These are phyloP conservation scores for Megalops cyprinoides DNA, from an alignment of 2,797 vertebrate species.

Conservation along the genomic window DNA sequence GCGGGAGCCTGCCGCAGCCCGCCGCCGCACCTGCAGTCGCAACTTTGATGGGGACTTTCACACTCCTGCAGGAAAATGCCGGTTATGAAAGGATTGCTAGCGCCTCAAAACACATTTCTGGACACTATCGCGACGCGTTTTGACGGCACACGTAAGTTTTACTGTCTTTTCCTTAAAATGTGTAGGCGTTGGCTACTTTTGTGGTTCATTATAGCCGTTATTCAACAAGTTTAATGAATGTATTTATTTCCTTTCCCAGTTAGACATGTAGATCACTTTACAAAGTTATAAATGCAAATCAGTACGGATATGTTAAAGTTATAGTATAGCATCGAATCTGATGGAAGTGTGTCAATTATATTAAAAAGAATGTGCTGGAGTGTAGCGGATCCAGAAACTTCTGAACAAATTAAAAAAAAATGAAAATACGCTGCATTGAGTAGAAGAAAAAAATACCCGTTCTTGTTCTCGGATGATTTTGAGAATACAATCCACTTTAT, in stretches of 20 bases:
- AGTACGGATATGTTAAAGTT: no score
- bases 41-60: slow-evolving; percentile 96
- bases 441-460: neutral
- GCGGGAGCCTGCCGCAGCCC: slow-evolving; percentile 19
- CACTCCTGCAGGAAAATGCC: slow-evolving; percentile 90
- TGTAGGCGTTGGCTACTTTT: no score
- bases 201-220: no score
- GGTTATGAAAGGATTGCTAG: slow-evolving; percentile 99
- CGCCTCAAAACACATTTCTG: no score
- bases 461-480: neutral
- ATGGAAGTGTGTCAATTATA: no score
- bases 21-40: slow-evolving; percentile 32
- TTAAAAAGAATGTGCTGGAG: neutral
- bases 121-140: slow-evolving; percentile 98
- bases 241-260: no score
- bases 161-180: slow-evolving; percentile 28
- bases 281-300: no score
- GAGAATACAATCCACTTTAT: neutral
- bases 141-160: slow-evolving; percentile 97
- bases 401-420: neutral
- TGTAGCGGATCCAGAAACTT: neutral
- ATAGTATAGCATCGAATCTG: no score
- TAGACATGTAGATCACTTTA: no score
- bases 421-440: neutral
- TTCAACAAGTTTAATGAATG: no score